Evolutionary conservation across 2,888 invertebrate species (phyloP).

Genomic region (Aspidiotus rigidus): DNA sequence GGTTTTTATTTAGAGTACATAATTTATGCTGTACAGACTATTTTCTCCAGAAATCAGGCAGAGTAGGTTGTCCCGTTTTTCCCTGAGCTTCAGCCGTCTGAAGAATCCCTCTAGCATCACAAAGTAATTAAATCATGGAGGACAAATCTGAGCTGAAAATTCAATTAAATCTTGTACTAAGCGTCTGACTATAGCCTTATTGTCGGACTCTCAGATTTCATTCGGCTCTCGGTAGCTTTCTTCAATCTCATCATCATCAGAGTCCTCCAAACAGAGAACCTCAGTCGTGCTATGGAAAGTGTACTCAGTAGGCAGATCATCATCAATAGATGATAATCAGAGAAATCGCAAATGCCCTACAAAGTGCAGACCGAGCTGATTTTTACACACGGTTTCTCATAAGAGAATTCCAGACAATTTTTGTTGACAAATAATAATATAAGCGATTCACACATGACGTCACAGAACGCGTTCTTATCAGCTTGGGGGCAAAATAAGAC

Average conservation of each 20-base stretch:
- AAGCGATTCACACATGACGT: no score
- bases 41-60: no score
- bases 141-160: not conserved
- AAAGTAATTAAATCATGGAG: not conserved
- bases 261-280: not conserved
- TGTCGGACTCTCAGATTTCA: not conserved
- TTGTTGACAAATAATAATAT: no score
- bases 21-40: no score
- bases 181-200: not conserved
- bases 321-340: no score
- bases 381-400: no score
- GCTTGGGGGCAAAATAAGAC: no score
- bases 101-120: not conserved
- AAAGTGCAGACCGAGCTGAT: no score
- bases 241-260: not conserved
- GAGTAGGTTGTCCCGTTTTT: not conserved
- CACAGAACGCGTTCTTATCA: no score
- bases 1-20: no score
- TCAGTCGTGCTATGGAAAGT: not conserved
- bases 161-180: not conserved
- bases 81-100: not conserved
- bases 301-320: not conserved
- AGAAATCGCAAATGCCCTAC: no score
- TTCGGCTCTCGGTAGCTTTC: not conserved
- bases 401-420: no score